Evolutionary conservation across 2,797 vertebrate genomes (phyloP).

Genomic region (Sciaenops ocellatus): DNA sequence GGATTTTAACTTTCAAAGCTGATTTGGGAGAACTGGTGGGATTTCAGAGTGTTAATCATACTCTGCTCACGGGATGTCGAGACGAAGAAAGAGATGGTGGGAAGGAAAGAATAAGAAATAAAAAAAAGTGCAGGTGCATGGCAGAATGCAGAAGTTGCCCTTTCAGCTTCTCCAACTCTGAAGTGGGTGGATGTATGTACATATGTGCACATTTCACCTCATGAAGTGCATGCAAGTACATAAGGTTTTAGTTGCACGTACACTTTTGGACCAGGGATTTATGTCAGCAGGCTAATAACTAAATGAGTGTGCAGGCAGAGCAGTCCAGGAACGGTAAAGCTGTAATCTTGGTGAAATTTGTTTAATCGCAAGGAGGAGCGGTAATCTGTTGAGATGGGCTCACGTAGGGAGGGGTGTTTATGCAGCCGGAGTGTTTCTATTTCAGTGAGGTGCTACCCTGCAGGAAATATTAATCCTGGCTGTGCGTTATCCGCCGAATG

Average conservation of each 20-base stretch:
- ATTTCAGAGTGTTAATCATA: conserved; percentile 61
- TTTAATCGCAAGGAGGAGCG: conserved; percentile 76
- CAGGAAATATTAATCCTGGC: conserved; percentile 72
- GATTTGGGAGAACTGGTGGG: conserved; percentile 59
- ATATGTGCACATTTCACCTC: conserved; percentile 34
- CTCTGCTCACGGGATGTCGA: conserved; percentile 25
- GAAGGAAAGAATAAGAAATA: background rate
- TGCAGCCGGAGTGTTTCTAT: conserved; percentile 66
- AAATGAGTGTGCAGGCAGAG: conserved; percentile 59
- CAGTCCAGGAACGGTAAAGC: conserved; percentile 65
- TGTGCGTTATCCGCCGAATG: conserved; percentile 36
- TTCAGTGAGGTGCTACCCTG: conserved; percentile 75
- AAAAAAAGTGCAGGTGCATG: conserved; percentile 14
- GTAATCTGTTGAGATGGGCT: conserved; percentile 81
- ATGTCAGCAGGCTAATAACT: conserved; percentile 74
- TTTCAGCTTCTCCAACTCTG: conserved; percentile 4
- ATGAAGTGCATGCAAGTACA: conserved; percentile 9
- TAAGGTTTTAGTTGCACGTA: conserved; percentile 48
- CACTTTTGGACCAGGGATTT: conserved; percentile 66
- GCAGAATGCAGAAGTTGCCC: conserved; percentile 7
- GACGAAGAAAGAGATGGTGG: background rate
- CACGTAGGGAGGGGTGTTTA: conserved; percentile 64
- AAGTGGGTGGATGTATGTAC: conserved; percentile 4
- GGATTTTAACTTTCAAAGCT: conserved; percentile 67
- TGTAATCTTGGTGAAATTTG: conserved; percentile 76